Base-by-base conservation (phyloP, 1,140 invertebrate genomes). In the Trigoniulus corallinus region DNA sequence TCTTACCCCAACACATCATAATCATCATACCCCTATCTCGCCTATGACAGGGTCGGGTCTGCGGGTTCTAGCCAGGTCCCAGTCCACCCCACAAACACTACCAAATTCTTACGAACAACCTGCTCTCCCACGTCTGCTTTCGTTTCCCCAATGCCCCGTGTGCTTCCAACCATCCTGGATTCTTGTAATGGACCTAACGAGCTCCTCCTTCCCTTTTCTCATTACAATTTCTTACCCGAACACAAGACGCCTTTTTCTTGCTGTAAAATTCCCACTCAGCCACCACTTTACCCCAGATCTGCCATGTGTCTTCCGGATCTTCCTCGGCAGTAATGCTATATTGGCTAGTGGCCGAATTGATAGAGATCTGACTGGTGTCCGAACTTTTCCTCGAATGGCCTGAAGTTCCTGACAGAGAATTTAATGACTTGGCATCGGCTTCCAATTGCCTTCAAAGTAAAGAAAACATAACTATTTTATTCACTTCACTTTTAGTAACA, bases 331-430 rank as follows among this genome's bases (percentile, higher is more conserved):
- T 56, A 3, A 18, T 25, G 46, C 60, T 64, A 43, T 56, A 57
- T 46, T 59, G 55, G 70, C 78, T 74, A 40, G 60, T 67, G 77
- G 84, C 84, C 56, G 88, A 92, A 37, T 78, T 80, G 34, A 88
- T 68, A 1, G 88, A 92, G 50, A 91, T 82, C 64, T 89, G 84
- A 39, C 88, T 93, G 39, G 89, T 89, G 58, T 88, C 84, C 0
- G 91, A 95, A 57, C 84, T 88, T 65, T 92, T 92, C 54, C 91
- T 74, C 56, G 88, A 93, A 69, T 94, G 89, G 54, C 80, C 69
- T 10, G 60, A 64, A 43, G 61, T 61, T 55, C 71, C 78, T 49
- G 77, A 78, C 47, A 93, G 71, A 48, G 86, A 89, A 65, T 88
- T 85, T 57, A 87, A 73, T 57, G 84, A 84, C 68, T 95, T 95